Conservation (phyloP, 2,888 invertebrate species). For the Drosophila gaucha region DNA sequence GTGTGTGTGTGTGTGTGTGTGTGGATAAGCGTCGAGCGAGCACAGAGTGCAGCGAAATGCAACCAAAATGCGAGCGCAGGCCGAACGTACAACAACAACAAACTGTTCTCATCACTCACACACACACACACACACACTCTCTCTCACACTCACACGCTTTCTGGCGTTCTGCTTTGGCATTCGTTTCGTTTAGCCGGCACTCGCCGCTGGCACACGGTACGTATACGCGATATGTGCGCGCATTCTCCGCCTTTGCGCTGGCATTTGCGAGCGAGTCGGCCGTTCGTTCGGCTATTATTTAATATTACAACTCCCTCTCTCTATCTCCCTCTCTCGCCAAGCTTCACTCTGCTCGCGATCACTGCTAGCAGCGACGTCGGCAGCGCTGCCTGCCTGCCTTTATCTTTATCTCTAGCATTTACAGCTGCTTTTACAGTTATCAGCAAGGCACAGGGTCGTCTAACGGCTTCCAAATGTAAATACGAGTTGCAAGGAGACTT, state of each 20-base stretch:
- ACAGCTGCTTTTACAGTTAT: constrained; percentile 21
- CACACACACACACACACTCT: constrained; percentile 13
- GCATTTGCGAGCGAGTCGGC: constrained; percentile 39
- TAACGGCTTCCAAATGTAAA: neutral
- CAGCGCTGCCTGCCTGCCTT: constrained; percentile 12
- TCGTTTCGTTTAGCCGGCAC: constrained; percentile 35
- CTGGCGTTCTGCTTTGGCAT: constrained; percentile 25
- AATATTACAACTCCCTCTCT: constrained; percentile 46
- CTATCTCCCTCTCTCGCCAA: neutral
- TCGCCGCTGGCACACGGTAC: constrained; percentile 43
- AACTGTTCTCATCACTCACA: constrained; percentile 42
- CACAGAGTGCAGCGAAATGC: constrained; percentile 47
- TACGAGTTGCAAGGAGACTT: neutral
- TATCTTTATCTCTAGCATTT: constrained; percentile 19
- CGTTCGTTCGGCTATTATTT: constrained; percentile 75
- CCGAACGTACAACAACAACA: constrained; percentile 6
- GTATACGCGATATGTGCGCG: constrained; percentile 70
- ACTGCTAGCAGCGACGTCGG: constrained; percentile 1
- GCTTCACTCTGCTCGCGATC: neutral
- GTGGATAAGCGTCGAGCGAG: constrained; percentile 68
- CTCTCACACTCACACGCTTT: constrained; percentile 7
- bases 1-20: constrained; percentile 13
- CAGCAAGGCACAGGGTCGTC: constrained; percentile 5
- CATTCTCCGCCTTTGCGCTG: constrained; percentile 58
- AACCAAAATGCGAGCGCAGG: constrained; percentile 57